Conservation (phyloP, 1,140 invertebrate species). For the Vanessa tameamea region DNA sequence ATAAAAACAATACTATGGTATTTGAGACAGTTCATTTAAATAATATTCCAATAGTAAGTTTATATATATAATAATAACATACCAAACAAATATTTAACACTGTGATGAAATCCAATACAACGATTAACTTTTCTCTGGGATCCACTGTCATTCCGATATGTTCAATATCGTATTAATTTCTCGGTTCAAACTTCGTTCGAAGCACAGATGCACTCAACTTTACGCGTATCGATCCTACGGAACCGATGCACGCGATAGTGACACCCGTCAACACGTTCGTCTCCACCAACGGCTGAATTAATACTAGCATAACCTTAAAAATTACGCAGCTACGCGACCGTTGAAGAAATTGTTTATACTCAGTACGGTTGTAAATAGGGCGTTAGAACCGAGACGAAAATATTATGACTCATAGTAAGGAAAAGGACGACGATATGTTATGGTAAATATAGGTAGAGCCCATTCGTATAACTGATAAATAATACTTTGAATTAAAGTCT, state of each 20-base stretch:
- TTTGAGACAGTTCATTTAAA: not conserved
- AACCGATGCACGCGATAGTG: slow-evolving; percentile 35
- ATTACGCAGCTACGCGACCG: slow-evolving; percentile 61
- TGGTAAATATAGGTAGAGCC: not conserved
- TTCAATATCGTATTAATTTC: slow-evolving; percentile 15
- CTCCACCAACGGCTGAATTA: slow-evolving; percentile 62
- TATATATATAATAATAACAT: slow-evolving; percentile 13
- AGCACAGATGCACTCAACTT: slow-evolving; percentile 34
- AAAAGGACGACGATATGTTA: slow-evolving; percentile 42
- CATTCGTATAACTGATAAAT: not conserved
- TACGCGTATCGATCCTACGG: slow-evolving; percentile 34
- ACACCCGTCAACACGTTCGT: slow-evolving; percentile 53
- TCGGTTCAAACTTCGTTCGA: slow-evolving; percentile 19
- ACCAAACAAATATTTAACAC: slow-evolving; percentile 17
- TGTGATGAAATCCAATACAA: slow-evolving; percentile 9
- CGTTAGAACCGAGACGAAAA: slow-evolving; percentile 41
- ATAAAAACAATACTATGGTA: too few species aligned
- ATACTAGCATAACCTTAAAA: slow-evolving; percentile 77
- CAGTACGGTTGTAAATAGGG: slow-evolving; percentile 64
- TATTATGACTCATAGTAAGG: slow-evolving; percentile 34
- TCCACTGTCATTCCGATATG: slow-evolving; percentile 8
- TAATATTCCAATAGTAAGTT: not conserved
- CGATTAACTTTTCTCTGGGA: not conserved
- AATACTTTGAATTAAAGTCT: not conserved
- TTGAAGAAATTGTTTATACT: slow-evolving; percentile 72